Evolutionary conservation across 2,113 vertebrate species (phyloP).

Genomic region (Aviceda subcristata): DNA sequence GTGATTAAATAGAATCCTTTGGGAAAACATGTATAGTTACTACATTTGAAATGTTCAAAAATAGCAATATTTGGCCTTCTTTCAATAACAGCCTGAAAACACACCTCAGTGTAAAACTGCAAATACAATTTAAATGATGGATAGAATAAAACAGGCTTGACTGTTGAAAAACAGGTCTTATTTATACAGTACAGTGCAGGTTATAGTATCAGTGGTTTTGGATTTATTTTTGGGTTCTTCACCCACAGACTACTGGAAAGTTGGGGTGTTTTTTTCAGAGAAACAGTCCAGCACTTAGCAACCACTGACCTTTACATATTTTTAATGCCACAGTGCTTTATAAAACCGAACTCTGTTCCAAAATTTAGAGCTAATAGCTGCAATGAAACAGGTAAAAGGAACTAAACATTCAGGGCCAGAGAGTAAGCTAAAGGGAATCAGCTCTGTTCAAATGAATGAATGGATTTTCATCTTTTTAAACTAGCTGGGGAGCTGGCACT

Average conservation of each 20-base stretch:
- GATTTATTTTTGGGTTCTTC: neutral
- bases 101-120: neutral
- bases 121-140: neutral
- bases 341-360: neutral
- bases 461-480: neutral
- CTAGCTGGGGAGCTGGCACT: neutral
- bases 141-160: neutral
- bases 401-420: neutral
- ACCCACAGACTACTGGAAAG: neutral
- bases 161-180: neutral
- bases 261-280: neutral
- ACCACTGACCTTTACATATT: slow-evolving; percentile 3
- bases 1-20: neutral
- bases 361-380: neutral
- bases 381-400: neutral
- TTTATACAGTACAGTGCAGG: neutral
- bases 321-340: neutral
- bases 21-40: neutral
- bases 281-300: neutral
- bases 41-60: neutral
- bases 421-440: neutral
- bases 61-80: neutral
- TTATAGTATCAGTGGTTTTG: neutral
- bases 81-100: neutral
- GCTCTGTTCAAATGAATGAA: neutral